These are phyloP conservation scores for Knipowitschia caucasica DNA, from an alignment of 2,797 vertebrate species.

Conservation along the genomic window DNA sequence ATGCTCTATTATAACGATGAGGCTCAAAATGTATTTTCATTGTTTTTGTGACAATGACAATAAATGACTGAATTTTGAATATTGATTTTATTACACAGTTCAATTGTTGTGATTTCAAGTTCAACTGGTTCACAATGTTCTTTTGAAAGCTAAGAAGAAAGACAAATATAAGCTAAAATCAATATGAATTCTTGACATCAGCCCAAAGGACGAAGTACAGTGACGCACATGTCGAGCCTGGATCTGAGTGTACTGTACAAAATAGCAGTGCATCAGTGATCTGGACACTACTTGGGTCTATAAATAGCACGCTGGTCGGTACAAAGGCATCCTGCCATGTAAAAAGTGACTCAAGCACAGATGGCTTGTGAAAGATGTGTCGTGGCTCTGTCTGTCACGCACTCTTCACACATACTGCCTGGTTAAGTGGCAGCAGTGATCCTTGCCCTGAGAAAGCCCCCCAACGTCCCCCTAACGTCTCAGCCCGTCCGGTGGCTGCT, in stretches of 20 bases:
- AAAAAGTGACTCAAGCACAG: constrained; percentile 49
- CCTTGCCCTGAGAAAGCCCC: constrained; percentile 25
- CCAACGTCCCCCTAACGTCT: not conserved
- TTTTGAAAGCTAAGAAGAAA: not conserved
- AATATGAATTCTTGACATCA: not conserved
- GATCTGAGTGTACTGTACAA: constrained; percentile 18
- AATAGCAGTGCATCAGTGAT: constrained; percentile 17
- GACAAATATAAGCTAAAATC: not conserved
- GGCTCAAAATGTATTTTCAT: too few relatives aligned
- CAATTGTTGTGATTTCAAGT: too few relatives aligned
- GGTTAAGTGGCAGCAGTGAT: constrained; percentile 34
- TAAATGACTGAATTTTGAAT: too few relatives aligned
- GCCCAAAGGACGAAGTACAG: not conserved
- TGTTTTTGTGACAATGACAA: too few relatives aligned
- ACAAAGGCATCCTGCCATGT: constrained; percentile 32
- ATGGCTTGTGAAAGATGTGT: constrained; percentile 36
- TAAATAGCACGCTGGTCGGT: constrained; percentile 55
- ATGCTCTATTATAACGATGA: too few relatives aligned
- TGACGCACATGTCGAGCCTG: constrained; percentile 25
- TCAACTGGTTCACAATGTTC: too few relatives aligned
- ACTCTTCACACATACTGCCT: constrained; percentile 17
- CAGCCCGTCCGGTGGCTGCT: constrained; percentile 21
- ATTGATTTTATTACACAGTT: too few relatives aligned
- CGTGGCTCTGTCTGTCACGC: constrained; percentile 41
- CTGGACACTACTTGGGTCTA: constrained; percentile 20